Evolutionary conservation across 2,113 vertebrate species (phyloP).

Genomic region (Halichoeres trimaculatus): DNA sequence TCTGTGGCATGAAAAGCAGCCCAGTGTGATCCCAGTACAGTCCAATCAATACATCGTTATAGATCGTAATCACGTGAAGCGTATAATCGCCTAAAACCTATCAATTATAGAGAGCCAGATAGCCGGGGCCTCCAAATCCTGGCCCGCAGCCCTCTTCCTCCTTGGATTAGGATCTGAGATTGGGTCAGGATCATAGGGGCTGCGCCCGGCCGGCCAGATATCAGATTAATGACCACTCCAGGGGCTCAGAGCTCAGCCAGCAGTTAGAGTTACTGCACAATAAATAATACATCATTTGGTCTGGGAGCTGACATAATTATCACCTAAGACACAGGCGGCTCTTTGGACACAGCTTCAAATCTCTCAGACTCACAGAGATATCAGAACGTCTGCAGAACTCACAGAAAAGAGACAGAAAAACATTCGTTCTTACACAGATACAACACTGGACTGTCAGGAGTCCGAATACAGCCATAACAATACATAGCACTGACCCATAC

Average conservation of each 20-base stretch:
- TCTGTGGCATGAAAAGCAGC: conserved; percentile 62
- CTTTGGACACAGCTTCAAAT: conserved; percentile 59
- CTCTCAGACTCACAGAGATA: conserved; percentile 51
- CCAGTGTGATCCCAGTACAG: conserved; percentile 73
- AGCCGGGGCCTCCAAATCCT: conserved; percentile 82
- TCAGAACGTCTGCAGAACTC: background rate
- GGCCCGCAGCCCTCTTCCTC: conserved; percentile 85
- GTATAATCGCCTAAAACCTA: conserved; percentile 86
- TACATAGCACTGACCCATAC: too few relatives aligned
- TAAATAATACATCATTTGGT: conserved; percentile 86
- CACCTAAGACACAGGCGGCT: conserved; percentile 71
- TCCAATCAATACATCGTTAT: conserved; percentile 85
- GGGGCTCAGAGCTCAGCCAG: conserved; percentile 81
- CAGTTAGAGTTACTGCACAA: conserved; percentile 78
- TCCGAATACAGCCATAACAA: too few relatives aligned
- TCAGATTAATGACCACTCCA: conserved; percentile 86
- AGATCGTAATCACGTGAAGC: conserved; percentile 86
- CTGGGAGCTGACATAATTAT: conserved; percentile 83
- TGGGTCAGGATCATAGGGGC: conserved; percentile 83
- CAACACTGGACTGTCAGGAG: too few relatives aligned
- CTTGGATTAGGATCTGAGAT: conserved; percentile 87
- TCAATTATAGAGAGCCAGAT: conserved; percentile 85
- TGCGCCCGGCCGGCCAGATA: conserved; percentile 81
- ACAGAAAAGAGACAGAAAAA: too few relatives aligned
- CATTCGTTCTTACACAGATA: too few relatives aligned